A percentile compares a stretch with the other conserved stretches of the same genome.
These are phyloP conservation scores for Carabus problematicus DNA, from an alignment of 2,888 invertebrate species.

Conservation along the genomic window DNA sequence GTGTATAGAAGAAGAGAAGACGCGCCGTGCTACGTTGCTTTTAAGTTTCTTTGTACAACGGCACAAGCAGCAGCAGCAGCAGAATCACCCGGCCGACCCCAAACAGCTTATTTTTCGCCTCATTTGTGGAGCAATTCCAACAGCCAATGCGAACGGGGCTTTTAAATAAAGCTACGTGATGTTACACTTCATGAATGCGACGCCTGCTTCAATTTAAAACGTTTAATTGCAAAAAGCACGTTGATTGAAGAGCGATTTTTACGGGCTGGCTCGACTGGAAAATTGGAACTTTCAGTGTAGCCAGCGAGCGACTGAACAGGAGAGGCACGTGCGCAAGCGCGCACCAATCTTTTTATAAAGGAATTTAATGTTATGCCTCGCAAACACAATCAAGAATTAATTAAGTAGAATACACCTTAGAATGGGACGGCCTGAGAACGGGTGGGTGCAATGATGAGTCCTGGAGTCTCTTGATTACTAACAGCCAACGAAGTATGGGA, in stretches of 20 bases:
- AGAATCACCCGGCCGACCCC: slow-evolving; percentile 11
- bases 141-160: slow-evolving; percentile 53
- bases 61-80: too few relatives aligned
- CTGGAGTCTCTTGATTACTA: too few relatives aligned
- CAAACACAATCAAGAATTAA: slow-evolving; percentile 14
- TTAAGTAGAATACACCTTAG: background rate
- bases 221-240: slow-evolving; percentile 44
- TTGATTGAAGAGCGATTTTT: slow-evolving; percentile 43
- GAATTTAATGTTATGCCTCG: slow-evolving; percentile 16
- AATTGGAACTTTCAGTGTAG: slow-evolving; percentile 33
- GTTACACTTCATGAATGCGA: slow-evolving; percentile 43
- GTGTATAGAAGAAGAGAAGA: too few relatives aligned
- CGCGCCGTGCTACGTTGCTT: too few relatives aligned
- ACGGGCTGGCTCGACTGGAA: slow-evolving; percentile 41
- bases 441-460: too few relatives aligned
- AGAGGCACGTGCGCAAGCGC: background rate
- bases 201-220: slow-evolving; percentile 42
- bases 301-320: background rate
- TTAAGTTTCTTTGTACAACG: too few relatives aligned
- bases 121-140: slow-evolving; percentile 58
- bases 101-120: slow-evolving; percentile 60
- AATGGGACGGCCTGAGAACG: too few relatives aligned
- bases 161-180: slow-evolving; percentile 51
- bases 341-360: slow-evolving; percentile 1
- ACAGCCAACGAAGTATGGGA: too few relatives aligned